Percentiles rank a stretch among this genome's conserved stretches.
Evolutionary conservation across 2,797 vertebrate species (phyloP).

Genomic region (Lepilemur ruficaudatus): DNA sequence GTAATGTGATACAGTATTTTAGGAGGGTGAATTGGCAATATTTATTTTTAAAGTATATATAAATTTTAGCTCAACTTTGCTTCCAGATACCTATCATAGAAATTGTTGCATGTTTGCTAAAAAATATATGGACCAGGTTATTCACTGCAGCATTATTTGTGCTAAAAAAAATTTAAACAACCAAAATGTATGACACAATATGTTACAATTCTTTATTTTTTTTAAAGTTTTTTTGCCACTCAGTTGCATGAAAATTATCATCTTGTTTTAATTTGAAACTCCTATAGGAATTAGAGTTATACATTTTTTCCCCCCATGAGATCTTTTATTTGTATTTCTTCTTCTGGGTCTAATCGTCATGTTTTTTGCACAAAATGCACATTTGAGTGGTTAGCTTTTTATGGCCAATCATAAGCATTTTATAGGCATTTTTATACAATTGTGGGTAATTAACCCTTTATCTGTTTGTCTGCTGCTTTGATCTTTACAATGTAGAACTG

Average conservation of each 20-base stretch:
- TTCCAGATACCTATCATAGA: neutral
- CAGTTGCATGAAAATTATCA: neutral
- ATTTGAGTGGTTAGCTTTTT: neutral
- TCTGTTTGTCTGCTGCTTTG: neutral
- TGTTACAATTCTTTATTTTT: neutral
- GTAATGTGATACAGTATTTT: neutral
- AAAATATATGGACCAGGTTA: neutral
- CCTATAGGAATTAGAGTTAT: neutral
- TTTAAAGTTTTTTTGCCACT: neutral
- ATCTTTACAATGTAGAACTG: neutral
- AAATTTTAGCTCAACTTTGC: conserved; percentile 1
- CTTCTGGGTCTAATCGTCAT: neutral
- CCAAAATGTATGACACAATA: neutral
- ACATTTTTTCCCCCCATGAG: neutral
- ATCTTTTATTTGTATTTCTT: conserved; percentile 14
- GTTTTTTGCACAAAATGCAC: conserved; percentile 4
- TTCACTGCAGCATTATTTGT: neutral
- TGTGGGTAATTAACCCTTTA: neutral
- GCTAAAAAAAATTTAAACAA: neutral
- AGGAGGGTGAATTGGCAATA: neutral
- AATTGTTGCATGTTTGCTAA: conserved; percentile 28
- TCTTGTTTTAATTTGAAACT: conserved; percentile 34
- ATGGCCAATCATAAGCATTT: neutral
- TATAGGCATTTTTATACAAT: neutral
- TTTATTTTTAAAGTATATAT: neutral